Evolutionary conservation across 2,888 invertebrate species (phyloP).

Genomic region (Rotaria macrura): DNA sequence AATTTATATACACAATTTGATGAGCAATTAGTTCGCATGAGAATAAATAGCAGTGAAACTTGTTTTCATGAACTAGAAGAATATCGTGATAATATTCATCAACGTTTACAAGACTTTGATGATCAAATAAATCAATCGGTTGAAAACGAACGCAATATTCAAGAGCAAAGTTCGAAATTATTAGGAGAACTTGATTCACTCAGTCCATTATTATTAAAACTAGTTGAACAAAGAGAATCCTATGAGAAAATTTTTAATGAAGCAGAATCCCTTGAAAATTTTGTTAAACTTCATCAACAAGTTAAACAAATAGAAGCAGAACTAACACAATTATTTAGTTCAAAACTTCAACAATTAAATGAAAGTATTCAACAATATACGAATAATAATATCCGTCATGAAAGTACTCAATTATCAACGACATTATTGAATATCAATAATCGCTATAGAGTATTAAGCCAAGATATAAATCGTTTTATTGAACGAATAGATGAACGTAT

Average conservation of each 20-base stretch:
- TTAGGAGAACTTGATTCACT: background rate
- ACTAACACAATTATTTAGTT: background rate
- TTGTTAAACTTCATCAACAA: background rate
- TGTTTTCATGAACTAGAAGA: background rate
- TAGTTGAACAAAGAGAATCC: background rate
- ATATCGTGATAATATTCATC: background rate
- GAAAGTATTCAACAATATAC: background rate
- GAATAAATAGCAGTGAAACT: background rate
- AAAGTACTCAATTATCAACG: background rate
- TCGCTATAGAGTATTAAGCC: background rate
- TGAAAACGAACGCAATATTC: background rate
- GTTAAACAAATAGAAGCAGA: background rate
- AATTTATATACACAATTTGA: background rate
- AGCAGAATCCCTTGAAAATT: background rate
- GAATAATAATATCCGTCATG: background rate
- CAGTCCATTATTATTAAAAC: background rate
- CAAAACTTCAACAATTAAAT: background rate
- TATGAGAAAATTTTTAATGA: background rate
- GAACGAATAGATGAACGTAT: conserved; percentile 7
- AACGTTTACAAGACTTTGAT: background rate
- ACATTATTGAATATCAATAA: background rate
- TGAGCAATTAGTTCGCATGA: background rate
- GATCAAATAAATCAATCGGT: background rate
- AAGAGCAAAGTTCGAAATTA: background rate
- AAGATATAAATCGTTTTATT: background rate